Evolutionary conservation across 2,113 vertebrate genomes (phyloP).

Genomic region (Triplophysa siluroides): DNA sequence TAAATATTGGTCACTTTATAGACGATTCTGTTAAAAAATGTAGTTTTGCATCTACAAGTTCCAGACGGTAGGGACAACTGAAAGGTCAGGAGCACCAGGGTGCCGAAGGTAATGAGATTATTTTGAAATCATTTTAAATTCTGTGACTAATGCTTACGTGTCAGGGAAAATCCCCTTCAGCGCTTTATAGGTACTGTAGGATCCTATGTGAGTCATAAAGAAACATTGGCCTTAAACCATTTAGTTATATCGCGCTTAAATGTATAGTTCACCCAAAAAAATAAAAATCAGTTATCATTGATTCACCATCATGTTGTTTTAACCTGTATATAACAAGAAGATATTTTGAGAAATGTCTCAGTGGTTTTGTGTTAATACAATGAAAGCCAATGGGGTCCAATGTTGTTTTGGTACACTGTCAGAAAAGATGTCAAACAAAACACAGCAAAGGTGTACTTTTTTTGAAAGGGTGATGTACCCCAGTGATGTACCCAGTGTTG

Average conservation of each 20-base stretch:
- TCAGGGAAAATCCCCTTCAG: conserved; percentile 8
- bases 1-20: not conserved
- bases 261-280: not conserved
- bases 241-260: not conserved
- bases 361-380: no score
- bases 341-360: no score
- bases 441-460: no score
- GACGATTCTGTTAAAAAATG: not conserved
- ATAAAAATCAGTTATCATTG: no score
- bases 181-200: not conserved
- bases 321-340: no score
- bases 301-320: no score
- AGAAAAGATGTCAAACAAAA: no score
- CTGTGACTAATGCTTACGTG: conserved; percentile 1
- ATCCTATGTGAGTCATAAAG: not conserved
- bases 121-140: conserved; percentile 2
- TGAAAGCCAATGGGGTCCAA: no score
- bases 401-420: no score
- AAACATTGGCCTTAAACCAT: not conserved
- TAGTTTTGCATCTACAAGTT: conserved; percentile 7
- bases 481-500: no score
- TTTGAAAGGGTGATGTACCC: no score
- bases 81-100: conserved; percentile 32
- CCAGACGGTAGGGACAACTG: not conserved
- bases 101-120: conserved; percentile 19